A percentile compares a stretch with the other conserved stretches of the same genome.
Conservation (phyloP, 2,113 vertebrate species). For the Prinia subflava region DNA sequence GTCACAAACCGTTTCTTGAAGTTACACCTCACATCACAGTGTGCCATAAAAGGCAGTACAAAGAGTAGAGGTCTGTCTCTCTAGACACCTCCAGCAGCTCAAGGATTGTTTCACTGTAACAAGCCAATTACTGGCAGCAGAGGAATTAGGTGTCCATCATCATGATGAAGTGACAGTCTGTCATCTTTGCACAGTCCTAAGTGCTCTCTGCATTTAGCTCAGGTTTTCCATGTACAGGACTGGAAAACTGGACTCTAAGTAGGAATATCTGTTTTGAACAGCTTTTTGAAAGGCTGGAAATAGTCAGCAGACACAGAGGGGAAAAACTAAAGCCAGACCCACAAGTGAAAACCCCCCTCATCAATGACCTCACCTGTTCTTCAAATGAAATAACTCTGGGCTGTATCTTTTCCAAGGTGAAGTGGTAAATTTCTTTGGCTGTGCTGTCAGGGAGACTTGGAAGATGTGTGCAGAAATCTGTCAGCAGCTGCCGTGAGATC, state of each 20-base stretch:
- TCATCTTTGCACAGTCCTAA: not conserved
- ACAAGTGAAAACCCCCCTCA: rapidly evolving
- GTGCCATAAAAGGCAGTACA: not conserved
- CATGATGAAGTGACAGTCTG: not conserved
- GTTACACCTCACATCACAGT: not conserved
- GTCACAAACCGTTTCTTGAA: not conserved
- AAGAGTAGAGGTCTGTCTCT: not conserved
- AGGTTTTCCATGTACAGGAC: not conserved
- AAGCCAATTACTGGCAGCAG: not conserved
- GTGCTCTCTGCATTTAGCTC: not conserved
- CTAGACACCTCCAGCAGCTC: not conserved
- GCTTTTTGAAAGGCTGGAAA: not conserved
- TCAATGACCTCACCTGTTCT: constrained; percentile 82
- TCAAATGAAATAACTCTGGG: constrained; percentile 98
- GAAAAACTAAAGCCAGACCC: not conserved
- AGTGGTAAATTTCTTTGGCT: constrained; percentile 95
- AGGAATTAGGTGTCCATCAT: not conserved
- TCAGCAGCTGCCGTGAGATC: constrained; percentile 95
- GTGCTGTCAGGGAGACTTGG: constrained; percentile 90
- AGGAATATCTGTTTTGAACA: not conserved
- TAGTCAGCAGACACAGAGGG: not conserved
- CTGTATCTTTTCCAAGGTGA: constrained; percentile 97
- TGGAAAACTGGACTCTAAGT: not conserved
- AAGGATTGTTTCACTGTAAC: not conserved
- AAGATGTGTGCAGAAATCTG: constrained; percentile 95